These are phyloP conservation scores for Drepana falcataria DNA, from an alignment of 2,888 invertebrate genomes.

Conservation along the genomic window DNA sequence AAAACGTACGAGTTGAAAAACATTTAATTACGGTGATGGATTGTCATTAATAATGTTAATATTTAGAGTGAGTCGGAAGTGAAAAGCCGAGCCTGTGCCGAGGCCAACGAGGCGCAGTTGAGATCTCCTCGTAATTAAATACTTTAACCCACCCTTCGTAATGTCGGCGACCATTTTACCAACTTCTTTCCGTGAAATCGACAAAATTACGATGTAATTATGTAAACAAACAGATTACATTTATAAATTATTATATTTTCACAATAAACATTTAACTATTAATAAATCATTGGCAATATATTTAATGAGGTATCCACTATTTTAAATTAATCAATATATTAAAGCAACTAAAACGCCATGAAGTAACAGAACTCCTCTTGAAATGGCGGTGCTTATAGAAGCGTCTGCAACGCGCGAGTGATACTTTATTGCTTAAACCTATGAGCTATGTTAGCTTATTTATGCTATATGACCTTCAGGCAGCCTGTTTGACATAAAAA, in stretches of 20 bases:
- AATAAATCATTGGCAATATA: no score
- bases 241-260: background rate
- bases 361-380: no score
- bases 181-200: constrained; percentile 28
- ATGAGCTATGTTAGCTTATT: no score
- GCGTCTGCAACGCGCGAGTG: no score
- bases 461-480: no score
- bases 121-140: constrained; percentile 56
- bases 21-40: background rate
- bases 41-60: background rate
- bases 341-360: no score
- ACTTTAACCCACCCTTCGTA: constrained; percentile 46
- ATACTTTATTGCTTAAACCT: no score
- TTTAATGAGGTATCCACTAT: no score
- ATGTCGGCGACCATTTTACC: constrained; percentile 32
- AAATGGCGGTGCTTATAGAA: no score
- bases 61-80: constrained; percentile 10
- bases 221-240: constrained; percentile 5
- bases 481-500: no score
- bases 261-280: no score
- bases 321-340: no score
- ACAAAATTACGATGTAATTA: constrained; percentile 33
- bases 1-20: background rate
- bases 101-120: constrained; percentile 34
- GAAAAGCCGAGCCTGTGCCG: constrained; percentile 23